Percentiles rank a stretch among this genome's conserved stretches.
Conservation (phyloP, 2,888 invertebrate genomes). For the Himalopsyche tibetana region DNA sequence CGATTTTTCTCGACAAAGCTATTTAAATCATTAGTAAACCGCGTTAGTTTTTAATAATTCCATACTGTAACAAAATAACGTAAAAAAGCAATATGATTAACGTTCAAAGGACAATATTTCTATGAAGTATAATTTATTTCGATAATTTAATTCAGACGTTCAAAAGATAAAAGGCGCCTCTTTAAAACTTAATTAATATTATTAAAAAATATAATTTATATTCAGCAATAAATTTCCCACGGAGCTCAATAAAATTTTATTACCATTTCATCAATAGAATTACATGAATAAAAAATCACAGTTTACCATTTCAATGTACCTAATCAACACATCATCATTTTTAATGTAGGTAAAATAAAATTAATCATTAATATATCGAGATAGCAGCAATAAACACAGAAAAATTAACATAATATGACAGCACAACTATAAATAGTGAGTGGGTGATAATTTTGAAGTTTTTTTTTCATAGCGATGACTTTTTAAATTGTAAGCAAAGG, state of each 20-base stretch:
- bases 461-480: constrained; percentile 63
- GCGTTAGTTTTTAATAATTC: too few species aligned
- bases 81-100: not conserved
- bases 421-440: constrained; percentile 61
- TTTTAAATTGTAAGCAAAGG: not conserved
- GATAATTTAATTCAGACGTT: constrained; percentile 10
- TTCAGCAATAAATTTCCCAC: constrained; percentile 27
- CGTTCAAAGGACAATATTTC: not conserved
- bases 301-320: constrained; percentile 21
- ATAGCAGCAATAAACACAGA: constrained; percentile 2
- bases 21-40: too few species aligned
- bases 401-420: constrained; percentile 34
- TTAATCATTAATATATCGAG: not conserved
- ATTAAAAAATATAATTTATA: constrained; percentile 45
- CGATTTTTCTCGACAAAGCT: too few species aligned
- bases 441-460: constrained; percentile 65
- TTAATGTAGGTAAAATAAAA: constrained; percentile 5
- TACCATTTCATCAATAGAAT: not conserved
- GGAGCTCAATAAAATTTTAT: constrained; percentile 31
- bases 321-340: constrained; percentile 30
- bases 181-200: constrained; percentile 15
- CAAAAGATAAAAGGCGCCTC: constrained; percentile 37
- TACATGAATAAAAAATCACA: constrained; percentile 19
- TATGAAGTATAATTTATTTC: not conserved
- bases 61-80: not conserved